Conservation (phyloP, 1,140 invertebrate species). For the Drosophila triauraria region DNA sequence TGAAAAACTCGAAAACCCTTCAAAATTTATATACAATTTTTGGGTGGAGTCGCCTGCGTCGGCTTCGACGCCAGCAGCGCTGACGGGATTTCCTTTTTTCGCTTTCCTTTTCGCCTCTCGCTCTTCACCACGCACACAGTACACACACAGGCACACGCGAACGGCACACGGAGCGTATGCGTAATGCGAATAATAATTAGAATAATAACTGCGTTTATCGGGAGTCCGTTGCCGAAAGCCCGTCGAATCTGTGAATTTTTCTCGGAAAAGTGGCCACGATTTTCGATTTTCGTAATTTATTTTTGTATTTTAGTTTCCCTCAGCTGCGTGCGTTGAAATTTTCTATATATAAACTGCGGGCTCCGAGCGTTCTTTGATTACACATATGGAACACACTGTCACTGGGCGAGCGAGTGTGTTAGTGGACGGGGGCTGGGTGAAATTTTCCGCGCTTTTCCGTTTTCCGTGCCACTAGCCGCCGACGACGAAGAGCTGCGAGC, state of each 20-base stretch:
- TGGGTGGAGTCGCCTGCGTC: slow-evolving; percentile 72
- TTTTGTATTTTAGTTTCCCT: slow-evolving; percentile 64
- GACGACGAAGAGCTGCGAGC: slow-evolving; percentile 77
- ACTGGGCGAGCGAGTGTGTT: slow-evolving; percentile 34
- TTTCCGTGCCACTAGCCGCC: slow-evolving; percentile 60
- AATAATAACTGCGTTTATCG: slow-evolving; percentile 40
- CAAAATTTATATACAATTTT: slow-evolving; percentile 78
- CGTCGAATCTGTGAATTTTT: slow-evolving; percentile 15
- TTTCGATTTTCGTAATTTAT: slow-evolving; percentile 63
- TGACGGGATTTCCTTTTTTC: slow-evolving; percentile 44
- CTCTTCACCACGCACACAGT: slow-evolving; percentile 43
- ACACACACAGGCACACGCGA: slow-evolving; percentile 10
- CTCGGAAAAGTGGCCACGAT: slow-evolving; percentile 41
- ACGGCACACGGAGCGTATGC: slow-evolving; percentile 68
- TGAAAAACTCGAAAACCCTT: slow-evolving; percentile 34
- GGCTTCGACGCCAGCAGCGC: slow-evolving; percentile 63
- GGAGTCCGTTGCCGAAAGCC: slow-evolving; percentile 4
- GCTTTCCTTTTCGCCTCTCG: slow-evolving; percentile 17
- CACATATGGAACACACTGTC: slow-evolving; percentile 78
- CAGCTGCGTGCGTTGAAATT: slow-evolving; percentile 79
- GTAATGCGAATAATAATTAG: slow-evolving; percentile 64
- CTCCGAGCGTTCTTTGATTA: slow-evolving; percentile 69
- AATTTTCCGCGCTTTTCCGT: slow-evolving; percentile 44
- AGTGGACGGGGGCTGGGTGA: slow-evolving; percentile 38
- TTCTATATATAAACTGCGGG: slow-evolving; percentile 84